Evolutionary conservation across 2,888 invertebrate species (phyloP), one percentile per base, ranked within the genome.

Genomic region (Geophilus truncorum): DNA sequence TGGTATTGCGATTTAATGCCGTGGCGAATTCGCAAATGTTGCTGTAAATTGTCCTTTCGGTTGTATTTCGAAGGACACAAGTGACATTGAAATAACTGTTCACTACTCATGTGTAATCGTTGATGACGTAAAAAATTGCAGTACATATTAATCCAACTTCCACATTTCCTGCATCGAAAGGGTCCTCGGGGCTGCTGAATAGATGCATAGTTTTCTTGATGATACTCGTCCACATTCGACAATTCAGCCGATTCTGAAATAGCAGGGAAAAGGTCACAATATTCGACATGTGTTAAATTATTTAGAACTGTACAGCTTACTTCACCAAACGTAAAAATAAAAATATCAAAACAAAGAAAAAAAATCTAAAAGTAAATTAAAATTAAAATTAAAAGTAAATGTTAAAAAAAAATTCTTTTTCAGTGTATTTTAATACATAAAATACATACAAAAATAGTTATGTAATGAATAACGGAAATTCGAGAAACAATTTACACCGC

Each of bases 41-140:
- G 70, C 28, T 70, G 70, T 25, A 70, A 70, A 70, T 70, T 70
- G 28, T 70, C 70, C 28, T 70, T 70, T 0, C 70, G 25, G 70
- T 70, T 70, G n/a, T 70, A 70, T 70, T 70, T 70, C 70, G 70
- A 70, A 70, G 70, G 70, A 28, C 70, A 70, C 28, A 70, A 70
- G 10, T 70, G 70, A 23, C 70, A 70, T 12, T 28, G 25, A 70
- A 70, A 70, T 70, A 70, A 70, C 70, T 70, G 70, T 25, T 70
- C 70, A 25, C 15, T 28, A 1, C 7, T 21, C 0, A 70, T 15
- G 25, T 70, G 70, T 70, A 70, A 70, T 15, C 70, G 23, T 23
- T 70, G 70, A 70, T 70, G 70, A 0, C 70, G 70, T 28, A 70
- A 23, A 70, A 70, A 70, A 70, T 70, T 70, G 70, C 70, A 70